phyloP scores from a whole-genome alignment of 2,888 invertebrate genomes.

The Apodemia hepburni region DNA sequence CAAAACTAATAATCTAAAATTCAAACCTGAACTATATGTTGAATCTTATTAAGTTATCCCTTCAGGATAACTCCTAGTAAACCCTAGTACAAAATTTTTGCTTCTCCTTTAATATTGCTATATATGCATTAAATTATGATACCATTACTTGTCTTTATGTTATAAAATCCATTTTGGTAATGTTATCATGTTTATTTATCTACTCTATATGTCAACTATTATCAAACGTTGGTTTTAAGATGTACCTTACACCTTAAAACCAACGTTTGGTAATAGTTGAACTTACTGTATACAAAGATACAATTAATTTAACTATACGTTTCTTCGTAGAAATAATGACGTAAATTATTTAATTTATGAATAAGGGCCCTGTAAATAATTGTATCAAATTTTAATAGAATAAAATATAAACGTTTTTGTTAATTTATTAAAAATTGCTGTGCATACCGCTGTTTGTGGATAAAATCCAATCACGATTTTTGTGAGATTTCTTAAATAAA shows the following conservation, averaged over 20 bases:
- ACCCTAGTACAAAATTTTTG: no score
- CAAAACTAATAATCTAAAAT: constrained; percentile 5
- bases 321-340: neutral
- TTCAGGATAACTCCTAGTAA: no score
- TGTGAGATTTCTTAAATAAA: constrained; percentile 74
- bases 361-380: constrained; percentile 68
- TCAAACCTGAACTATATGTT: no score
- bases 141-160: neutral
- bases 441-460: constrained; percentile 76
- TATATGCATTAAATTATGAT: no score
- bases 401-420: constrained; percentile 42
- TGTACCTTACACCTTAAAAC: neutral
- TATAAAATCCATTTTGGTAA: constrained; percentile 12
- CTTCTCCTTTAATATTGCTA: no score
- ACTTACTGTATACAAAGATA: neutral
- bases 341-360: constrained; percentile 35
- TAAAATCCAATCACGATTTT: constrained; percentile 76
- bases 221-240: no score
- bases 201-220: no score
- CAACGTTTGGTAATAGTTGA: neutral
- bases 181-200: neutral
- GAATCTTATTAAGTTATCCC: no score
- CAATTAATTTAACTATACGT: neutral
- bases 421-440: constrained; percentile 58
- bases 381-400: constrained; percentile 47